Evolutionary conservation across 1,140 invertebrate genomes (phyloP).

Genomic region (Bursaphelenchus mucronatus): DNA sequence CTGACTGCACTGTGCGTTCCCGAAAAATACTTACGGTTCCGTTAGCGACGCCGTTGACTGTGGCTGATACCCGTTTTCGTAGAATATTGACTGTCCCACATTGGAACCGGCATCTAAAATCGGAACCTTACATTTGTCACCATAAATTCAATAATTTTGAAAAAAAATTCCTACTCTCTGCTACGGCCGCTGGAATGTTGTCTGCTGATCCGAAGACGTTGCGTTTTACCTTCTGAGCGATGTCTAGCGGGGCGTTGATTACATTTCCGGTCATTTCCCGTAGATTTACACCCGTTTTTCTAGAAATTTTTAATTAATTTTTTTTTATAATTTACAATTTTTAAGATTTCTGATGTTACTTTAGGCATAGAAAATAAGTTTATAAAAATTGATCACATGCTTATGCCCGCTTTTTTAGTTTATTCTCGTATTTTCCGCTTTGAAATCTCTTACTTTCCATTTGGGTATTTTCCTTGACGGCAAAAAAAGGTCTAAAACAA

Average conservation of each 20-base stretch:
- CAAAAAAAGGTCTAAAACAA: no score
- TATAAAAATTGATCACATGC: not conserved
- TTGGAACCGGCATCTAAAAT: slow-evolving; percentile 22
- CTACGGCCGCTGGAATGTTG: slow-evolving; percentile 32
- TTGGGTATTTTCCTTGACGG: no score
- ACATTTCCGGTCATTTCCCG: slow-evolving; percentile 42
- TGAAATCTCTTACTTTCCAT: no score
- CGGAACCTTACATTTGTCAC: not conserved
- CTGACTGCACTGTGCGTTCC: not conserved
- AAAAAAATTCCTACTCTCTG: slow-evolving; percentile 8
- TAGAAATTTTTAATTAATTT: slow-evolving; percentile 1
- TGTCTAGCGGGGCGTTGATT: slow-evolving; percentile 46
- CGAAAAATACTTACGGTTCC: slow-evolving; percentile 17
- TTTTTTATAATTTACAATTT: slow-evolving; percentile 14
- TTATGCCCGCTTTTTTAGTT: not conserved
- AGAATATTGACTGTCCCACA: slow-evolving; percentile 34
- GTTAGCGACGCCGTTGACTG: slow-evolving; percentile 22
- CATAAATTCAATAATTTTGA: not conserved
- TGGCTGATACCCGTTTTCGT: slow-evolving; percentile 20
- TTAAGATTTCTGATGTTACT: not conserved
- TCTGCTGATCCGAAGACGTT: slow-evolving; percentile 52
- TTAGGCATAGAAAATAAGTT: not conserved
- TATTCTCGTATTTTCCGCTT: no score
- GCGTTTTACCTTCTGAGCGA: slow-evolving; percentile 43
- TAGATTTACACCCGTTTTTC: slow-evolving; percentile 30